phyloP scores from a whole-genome alignment of 1,140 invertebrate genomes.

The Subanguina moxae region DNA sequence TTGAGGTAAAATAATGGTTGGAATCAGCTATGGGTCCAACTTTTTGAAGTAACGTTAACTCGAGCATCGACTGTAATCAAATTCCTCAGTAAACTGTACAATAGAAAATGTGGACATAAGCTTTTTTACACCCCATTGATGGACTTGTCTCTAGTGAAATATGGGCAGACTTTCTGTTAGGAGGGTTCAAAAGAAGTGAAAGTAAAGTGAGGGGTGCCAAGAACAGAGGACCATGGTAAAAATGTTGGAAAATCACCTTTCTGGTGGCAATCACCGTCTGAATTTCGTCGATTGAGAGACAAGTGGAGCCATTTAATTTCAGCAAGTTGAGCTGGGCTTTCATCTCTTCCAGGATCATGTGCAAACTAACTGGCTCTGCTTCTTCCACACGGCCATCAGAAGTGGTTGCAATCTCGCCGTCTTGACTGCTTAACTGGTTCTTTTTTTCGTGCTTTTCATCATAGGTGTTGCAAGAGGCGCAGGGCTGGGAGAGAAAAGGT shows the following conservation, averaged over 20 bases:
- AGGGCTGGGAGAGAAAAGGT: not conserved
- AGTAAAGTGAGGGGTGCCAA: too few species aligned
- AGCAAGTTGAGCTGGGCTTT: constrained; percentile 8
- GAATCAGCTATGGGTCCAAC: too few species aligned
- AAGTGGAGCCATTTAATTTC: not conserved
- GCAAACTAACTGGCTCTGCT: constrained; percentile 2
- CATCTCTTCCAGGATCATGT: constrained; percentile 8
- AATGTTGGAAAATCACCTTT: not conserved
- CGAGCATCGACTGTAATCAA: too few species aligned
- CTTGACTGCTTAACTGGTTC: not conserved
- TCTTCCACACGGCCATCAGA: not conserved
- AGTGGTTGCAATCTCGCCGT: not conserved
- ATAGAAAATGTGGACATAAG: too few species aligned
- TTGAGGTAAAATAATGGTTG: too few species aligned
- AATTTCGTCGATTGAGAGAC: not conserved
- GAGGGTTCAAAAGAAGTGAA: too few species aligned
- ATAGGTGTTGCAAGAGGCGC: not conserved
- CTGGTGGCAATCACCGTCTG: not conserved
- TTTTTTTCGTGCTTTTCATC: not conserved
- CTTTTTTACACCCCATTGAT: too few species aligned
- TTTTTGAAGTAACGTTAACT: too few species aligned
- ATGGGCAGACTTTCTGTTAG: too few species aligned
- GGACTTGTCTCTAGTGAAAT: too few species aligned
- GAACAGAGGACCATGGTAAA: not conserved
- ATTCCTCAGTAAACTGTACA: too few species aligned